phyloP scores from a whole-genome alignment of 2,113 vertebrate genomes.

The Alethe castanea region DNA sequence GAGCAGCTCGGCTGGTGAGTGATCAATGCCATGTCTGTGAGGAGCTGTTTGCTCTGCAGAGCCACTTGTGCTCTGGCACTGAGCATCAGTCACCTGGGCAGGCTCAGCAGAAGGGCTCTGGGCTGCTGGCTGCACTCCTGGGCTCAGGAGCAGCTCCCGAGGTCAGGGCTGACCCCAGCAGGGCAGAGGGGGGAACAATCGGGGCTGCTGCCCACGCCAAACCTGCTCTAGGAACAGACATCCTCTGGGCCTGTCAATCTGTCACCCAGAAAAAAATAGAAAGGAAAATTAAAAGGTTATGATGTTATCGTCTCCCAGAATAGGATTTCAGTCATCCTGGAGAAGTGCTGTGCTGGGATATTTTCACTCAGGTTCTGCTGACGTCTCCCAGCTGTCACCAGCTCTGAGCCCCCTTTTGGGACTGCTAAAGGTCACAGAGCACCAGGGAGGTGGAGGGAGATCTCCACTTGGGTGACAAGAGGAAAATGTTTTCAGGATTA shows the following conservation, averaged over 20 bases:
- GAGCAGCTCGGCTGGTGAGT: not conserved
- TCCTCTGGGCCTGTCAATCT: conserved; percentile 13
- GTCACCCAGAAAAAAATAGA: not conserved
- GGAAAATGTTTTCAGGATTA: not conserved
- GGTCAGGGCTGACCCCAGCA: not conserved
- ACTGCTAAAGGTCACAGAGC: not conserved
- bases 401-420: not conserved
- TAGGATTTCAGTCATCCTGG: conserved; percentile 10
- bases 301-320: conserved; percentile 30
- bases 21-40: not conserved
- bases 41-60: not conserved
- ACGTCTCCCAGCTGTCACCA: not conserved
- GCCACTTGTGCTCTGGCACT: not conserved
- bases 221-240: not conserved
- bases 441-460: not conserved
- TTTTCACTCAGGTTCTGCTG: not conserved
- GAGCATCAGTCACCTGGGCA: not conserved
- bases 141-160: not conserved
- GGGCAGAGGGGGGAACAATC: not conserved
- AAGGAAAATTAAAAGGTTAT: conserved; percentile 52
- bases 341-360: not conserved
- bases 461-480: not conserved
- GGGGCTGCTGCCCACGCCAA: not conserved
- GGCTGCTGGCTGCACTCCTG: not conserved
- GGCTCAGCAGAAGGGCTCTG: not conserved